Evolutionary conservation across 2,113 vertebrate genomes (phyloP), one percentile per base, ranked within the genome.

Genomic region (Coptodon rendalli): DNA sequence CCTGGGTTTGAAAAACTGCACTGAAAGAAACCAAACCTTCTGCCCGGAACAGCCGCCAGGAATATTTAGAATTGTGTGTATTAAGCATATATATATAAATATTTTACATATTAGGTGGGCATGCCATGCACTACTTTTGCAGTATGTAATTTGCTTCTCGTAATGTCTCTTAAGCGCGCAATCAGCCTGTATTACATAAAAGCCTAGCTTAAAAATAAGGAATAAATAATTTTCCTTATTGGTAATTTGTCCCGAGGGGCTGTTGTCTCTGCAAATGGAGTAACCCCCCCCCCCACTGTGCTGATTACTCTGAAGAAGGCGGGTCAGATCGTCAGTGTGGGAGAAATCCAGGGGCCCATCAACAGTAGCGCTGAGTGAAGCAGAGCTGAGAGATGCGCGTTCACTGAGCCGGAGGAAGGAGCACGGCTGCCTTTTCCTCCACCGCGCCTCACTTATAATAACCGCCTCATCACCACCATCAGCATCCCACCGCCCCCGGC

Each of bases 351-450:
- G 43, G 68, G 92, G 91, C 92, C 93, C 91, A 78, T 95, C 94
- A 87, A 94, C 95, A 94, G 91, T 94, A 84, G 94, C 87, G 92
- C 92, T 78, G 94, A 95, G 93, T 89, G 94, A 94, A 76, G 92
- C 85, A 89, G 83, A 90, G 94, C 93, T 84, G 92, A 93, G 92
- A 91, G 92, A 94, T 90, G 94, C 90, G 90, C 93, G 89, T 94
- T 90, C 89, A 89, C 88, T 89, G 85, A 90, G 86, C 86, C 63
- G 45, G 80, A 45, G 79, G 88, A 92, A 91, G 90, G 9, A 91
- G 86, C 84, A 91, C 85, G 66, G 88, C 78, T 87, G 89, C 86
- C 57, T 84, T 84, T 89, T 59, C 87, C 73, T 89, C 88, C 89
- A 91, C 86, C 86, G 86, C 87, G 80, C 90, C 82, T 86, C 91